Base-by-base conservation (phyloP, 2,888 invertebrate genomes). In the Griposia aprilina region DNA sequence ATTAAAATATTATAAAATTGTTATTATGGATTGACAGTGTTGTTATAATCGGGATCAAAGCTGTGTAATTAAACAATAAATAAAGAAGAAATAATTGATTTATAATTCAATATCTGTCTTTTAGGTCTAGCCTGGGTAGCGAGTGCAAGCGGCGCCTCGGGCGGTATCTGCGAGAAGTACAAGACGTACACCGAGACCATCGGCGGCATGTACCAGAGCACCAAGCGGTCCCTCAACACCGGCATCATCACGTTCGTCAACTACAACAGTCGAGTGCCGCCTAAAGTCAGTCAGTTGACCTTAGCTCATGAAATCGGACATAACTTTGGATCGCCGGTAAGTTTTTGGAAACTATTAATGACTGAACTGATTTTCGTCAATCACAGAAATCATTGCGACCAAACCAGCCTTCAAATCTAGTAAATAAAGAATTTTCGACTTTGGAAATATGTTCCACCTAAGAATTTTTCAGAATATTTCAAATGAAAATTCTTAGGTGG, bases 181-280 rank as follows among this genome's bases (percentile, higher is more conserved):
- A 99, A 99, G 96, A 98, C 99, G 1, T 99, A 99, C 97, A 99
- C 99, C 13, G 99, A 99, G 95, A 99, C 99, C 0, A 98, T 99
- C 76, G 99, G 98, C 65, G 99, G 99, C 76, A 98, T 99, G 97
- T 99, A 99, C 94, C 99, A 99, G 93, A 98, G 98, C 88, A 99
- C 99, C 15, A 99, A 99, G 94, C 97, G 99, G 83, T 99, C 99
- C 20, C 97, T 99, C 63, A 99, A 99, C 97, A 99, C 99, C 0
- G 99, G 99, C 80, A 99, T 99, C 92, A 99, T 99, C 84, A 99
- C 99, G 1, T 99, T 99, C 94, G 99, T 99, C 84, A 99, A 99
- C 97, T 99, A 99, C 97, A 99, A 99, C 94, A 99, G 98, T 92
- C 97, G 99, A 59, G 99, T 99, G 76, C 99, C 99, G 77, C 99